These are phyloP conservation scores for Andrena bucephala DNA, from an alignment of 2,888 invertebrate species.

Conservation along the genomic window DNA sequence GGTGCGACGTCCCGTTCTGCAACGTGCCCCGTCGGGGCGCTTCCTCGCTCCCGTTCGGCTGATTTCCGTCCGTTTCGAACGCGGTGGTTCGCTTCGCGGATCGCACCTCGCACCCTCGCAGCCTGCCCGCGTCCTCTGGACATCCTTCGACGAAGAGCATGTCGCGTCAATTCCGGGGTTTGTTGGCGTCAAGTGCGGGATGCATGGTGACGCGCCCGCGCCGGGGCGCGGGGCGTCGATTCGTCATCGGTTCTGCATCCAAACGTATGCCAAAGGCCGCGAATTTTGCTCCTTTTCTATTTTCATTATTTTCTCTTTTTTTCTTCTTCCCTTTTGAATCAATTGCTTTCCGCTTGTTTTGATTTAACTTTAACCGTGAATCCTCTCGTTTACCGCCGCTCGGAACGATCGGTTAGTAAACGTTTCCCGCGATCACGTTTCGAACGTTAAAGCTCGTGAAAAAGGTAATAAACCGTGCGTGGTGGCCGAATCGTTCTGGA, in stretches of 20 bases:
- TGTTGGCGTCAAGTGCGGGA: slow-evolving; percentile 72
- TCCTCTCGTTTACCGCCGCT: slow-evolving; percentile 50
- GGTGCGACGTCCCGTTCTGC: background rate
- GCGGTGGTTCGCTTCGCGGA: background rate
- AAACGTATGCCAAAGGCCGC: slow-evolving; percentile 83
- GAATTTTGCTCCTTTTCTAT: slow-evolving; percentile 67
- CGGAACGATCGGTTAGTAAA: slow-evolving; percentile 48
- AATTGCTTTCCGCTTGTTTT: slow-evolving; percentile 30
- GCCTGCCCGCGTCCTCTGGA: slow-evolving; percentile 37
- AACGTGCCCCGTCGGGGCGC: background rate
- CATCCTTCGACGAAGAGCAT: slow-evolving; percentile 61
- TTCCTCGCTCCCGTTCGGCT: slow-evolving; percentile 31
- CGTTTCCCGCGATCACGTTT: slow-evolving; percentile 25
- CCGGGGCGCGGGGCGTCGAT: slow-evolving; percentile 40
- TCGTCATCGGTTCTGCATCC: slow-evolving; percentile 77
- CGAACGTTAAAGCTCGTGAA: slow-evolving; percentile 37
- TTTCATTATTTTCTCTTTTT: slow-evolving; percentile 29
- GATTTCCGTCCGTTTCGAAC: slow-evolving; percentile 40
- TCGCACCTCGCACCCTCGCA: slow-evolving; percentile 12
- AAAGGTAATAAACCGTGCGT: slow-evolving; percentile 36
- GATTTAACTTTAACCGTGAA: slow-evolving; percentile 35
- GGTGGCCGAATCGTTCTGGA: slow-evolving; percentile 62
- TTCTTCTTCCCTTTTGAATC: slow-evolving; percentile 42
- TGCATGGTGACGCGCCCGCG: slow-evolving; percentile 57
- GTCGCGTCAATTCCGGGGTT: slow-evolving; percentile 67